phyloP scores from a whole-genome alignment of 2,113 vertebrate genomes.

The Poicephalus gulielmi region DNA sequence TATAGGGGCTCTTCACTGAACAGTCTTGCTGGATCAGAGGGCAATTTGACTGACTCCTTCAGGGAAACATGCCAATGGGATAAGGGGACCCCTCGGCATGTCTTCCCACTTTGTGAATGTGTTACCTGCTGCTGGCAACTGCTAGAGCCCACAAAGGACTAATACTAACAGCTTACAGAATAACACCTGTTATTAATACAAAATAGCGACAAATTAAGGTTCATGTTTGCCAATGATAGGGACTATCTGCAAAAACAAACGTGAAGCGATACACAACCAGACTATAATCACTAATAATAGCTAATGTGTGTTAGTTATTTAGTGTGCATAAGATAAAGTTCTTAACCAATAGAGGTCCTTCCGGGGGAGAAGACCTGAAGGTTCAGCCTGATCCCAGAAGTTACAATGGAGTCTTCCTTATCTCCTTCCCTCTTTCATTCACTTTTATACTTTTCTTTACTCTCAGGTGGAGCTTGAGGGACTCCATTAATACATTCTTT shows the following conservation, averaged over 20 bases:
- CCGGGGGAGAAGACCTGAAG: neutral
- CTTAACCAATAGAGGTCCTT: neutral
- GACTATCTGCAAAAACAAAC: neutral
- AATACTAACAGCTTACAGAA: neutral
- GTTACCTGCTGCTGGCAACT: neutral
- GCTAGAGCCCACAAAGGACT: neutral
- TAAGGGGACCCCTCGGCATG: neutral
- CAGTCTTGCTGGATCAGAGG: neutral
- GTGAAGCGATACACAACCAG: neutral
- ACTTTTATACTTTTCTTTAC: neutral
- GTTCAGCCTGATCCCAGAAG: neutral
- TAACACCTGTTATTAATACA: neutral
- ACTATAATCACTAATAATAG: neutral
- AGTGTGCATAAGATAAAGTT: neutral
- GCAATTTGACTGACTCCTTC: neutral
- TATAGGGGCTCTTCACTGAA: neutral
- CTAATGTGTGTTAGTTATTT: neutral
- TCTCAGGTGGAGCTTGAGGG: neutral
- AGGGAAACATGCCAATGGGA: neutral
- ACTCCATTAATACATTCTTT: neutral
- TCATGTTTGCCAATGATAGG: neutral
- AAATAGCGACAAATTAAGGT: neutral
- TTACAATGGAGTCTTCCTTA: neutral
- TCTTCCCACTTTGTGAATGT: neutral
- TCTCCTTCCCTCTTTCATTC: neutral